These are phyloP conservation scores for Danaus chrysippus DNA, from an alignment of 2,888 invertebrate genomes.

Conservation along the genomic window DNA sequence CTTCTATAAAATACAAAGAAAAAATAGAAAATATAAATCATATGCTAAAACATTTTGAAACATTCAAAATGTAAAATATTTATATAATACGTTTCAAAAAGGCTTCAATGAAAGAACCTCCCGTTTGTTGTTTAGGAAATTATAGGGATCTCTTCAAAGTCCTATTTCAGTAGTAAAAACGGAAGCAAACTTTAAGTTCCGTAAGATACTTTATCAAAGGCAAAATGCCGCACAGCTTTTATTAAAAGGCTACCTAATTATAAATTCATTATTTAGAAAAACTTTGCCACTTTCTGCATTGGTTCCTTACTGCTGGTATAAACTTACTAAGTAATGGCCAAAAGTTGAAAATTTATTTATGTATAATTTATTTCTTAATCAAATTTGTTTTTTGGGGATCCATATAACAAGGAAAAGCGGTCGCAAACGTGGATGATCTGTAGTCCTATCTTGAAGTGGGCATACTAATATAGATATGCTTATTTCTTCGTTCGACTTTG, in stretches of 20 bases:
- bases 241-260: constrained; percentile 33
- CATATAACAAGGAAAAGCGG: too few relatives aligned
- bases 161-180: constrained; percentile 21
- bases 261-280: constrained; percentile 33
- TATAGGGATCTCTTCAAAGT: constrained; percentile 17
- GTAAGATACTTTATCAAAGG: constrained; percentile 28
- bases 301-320: constrained; percentile 25
- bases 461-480: too few relatives aligned
- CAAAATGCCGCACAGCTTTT: constrained; percentile 26
- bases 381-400: background rate
- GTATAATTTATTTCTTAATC: constrained; percentile 15
- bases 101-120: background rate
- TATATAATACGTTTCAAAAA: too few relatives aligned
- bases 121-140: constrained; percentile 9
- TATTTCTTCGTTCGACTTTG: too few relatives aligned
- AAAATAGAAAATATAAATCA: background rate
- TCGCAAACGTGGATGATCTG: too few relatives aligned
- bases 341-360: constrained; percentile 24
- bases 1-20: background rate
- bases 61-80: background rate
- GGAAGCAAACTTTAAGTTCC: constrained; percentile 26
- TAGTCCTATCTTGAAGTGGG: too few relatives aligned
- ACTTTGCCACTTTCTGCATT: constrained; percentile 31
- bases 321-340: constrained; percentile 26
- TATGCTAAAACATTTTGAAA: background rate